Base-by-base conservation (phyloP, 2,113 vertebrate species). In the Amia ocellicauda region DNA sequence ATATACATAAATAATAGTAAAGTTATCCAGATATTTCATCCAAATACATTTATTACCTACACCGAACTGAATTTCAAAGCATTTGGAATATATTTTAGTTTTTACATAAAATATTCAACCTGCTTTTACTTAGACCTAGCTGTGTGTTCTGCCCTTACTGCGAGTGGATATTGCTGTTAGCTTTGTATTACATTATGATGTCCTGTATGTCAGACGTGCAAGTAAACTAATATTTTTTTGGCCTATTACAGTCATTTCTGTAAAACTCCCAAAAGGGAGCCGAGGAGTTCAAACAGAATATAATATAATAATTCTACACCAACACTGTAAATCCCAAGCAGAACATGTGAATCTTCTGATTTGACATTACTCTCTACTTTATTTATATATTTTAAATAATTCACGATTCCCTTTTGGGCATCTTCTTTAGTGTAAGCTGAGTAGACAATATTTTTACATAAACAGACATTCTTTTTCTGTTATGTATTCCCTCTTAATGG, bases 391-490 rank as follows among this genome's bases (percentile, higher is more conserved):
- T 29, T 41, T 56, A 41, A 54, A 64, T 45, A 56, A 56, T 64
- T 64, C 53, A 53, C 61, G 42, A 17, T 42, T 41, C 50, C 61
- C 51, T 45, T 54, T 55, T 53, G 61, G 36, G 22, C 5, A 63
- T 41, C 29, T 53, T 54, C 31, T 36, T 36, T 36, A 47, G 50
- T 42, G 56, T 20, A 29, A 31, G 41, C 65, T 29, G 58, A 66
- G 68, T 51, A 56, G 70, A 72, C 72, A 70, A 62, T 68, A 63
- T 65, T 1, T 1, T 13, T 29, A 88, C 87, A 86, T 88, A 84
- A 56, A 85, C 70, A 58, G 76, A 19, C 54, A 87, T 85, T 81
- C 83, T 76, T 69, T n/a, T 86, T 84, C 51, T 82, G 28, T 50
- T 78, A 75, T 86, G 23, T 58, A 27, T 64, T 57, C 53, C 43